phyloP scores from a whole-genome alignment of 2,113 vertebrate species.

The Halcyon malimbica region DNA sequence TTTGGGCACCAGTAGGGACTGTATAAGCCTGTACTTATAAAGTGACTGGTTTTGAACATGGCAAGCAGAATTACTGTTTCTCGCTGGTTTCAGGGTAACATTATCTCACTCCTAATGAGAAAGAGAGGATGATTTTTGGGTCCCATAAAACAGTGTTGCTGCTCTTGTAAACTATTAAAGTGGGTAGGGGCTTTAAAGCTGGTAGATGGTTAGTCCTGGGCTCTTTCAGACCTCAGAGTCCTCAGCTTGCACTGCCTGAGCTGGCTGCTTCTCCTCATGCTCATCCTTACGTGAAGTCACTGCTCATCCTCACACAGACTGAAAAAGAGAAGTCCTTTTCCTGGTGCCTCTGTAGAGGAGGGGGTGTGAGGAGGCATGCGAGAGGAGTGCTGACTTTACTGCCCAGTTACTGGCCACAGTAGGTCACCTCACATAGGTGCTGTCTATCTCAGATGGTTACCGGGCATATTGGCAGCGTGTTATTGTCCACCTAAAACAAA shows the following conservation, averaged over 20 bases:
- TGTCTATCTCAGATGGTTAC: background rate
- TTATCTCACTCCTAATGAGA: background rate
- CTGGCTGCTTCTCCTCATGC: background rate
- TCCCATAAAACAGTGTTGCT: background rate
- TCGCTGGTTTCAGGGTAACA: background rate
- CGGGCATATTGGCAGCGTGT: fast-evolving
- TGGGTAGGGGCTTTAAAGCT: background rate
- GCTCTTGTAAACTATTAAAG: background rate
- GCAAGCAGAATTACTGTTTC: background rate
- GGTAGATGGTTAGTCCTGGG: background rate
- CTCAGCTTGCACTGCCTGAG: background rate
- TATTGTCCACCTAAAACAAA: background rate
- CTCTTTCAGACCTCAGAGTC: background rate
- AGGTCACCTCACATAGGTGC: background rate
- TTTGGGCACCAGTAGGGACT: background rate
- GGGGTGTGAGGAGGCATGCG: background rate
- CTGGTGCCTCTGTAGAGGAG: background rate
- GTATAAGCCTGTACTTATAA: background rate
- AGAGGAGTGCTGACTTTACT: background rate
- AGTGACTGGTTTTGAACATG: background rate
- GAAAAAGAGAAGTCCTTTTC: background rate
- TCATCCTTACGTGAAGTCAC: background rate
- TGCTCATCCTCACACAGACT: background rate
- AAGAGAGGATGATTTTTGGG: background rate
- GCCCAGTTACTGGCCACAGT: background rate